These are phyloP conservation scores for Polypterus bichir DNA, from an alignment of 2,113 vertebrate genomes.

Conservation along the genomic window DNA sequence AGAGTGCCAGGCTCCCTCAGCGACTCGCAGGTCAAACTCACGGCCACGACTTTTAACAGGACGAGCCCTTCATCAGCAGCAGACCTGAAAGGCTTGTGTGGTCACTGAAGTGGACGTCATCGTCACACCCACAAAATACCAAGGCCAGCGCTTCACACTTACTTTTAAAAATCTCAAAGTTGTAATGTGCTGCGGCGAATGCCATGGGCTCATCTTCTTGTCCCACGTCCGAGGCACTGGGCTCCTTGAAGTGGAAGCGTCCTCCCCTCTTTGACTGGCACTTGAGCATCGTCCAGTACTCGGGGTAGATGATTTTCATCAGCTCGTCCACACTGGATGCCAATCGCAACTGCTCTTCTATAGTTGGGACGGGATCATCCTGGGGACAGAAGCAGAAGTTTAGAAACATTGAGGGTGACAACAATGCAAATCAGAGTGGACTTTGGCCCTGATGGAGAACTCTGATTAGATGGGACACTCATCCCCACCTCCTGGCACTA, in stretches of 20 bases:
- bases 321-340: conserved; percentile 89
- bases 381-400: conserved; percentile 36
- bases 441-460: no score
- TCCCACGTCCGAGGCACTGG: conserved; percentile 34
- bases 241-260: conserved; percentile 42
- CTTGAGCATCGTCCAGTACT: conserved; percentile 83
- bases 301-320: conserved; percentile 84
- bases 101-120: background rate
- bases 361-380: conserved; percentile 59
- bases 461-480: no score
- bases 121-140: fast-evolving
- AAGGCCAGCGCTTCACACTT: conserved; percentile 37
- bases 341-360: conserved; percentile 78
- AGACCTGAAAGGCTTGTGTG: background rate
- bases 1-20: no score
- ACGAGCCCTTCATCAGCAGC: no score
- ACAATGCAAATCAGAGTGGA: background rate
- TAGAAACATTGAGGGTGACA: conserved; percentile 3
- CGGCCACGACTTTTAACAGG: no score
- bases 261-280: conserved; percentile 68
- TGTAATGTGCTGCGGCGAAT: conserved; percentile 76
- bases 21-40: no score
- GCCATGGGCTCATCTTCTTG: conserved; percentile 58
- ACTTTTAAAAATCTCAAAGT: conserved; percentile 88
- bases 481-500: no score